Base-by-base conservation (phyloP, 2,797 vertebrate species). In the Phylloscopus collybita region DNA sequence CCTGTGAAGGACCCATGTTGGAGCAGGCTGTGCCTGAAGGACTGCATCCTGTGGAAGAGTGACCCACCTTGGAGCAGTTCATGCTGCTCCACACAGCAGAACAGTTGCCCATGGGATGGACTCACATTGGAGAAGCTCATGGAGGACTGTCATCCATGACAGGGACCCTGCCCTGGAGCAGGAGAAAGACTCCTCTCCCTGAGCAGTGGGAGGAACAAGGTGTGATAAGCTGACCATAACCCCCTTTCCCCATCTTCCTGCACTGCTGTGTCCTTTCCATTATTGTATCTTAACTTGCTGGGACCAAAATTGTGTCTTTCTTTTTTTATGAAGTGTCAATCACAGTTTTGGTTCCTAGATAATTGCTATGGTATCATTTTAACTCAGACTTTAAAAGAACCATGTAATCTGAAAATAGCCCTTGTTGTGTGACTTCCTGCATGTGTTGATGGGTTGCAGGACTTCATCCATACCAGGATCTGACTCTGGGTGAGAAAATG, bases 1-100 rank as follows among this genome's bases (percentile, higher is more conserved):
- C 26, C 22, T 62, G 16, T 32, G 36, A 13, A 3, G 5, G 3
- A 26, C 2, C 40, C 6, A 5, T 0, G 1, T 0, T 61, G 30
- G 42, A 56, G 13, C 27, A 62, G 23, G 13, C 11, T 57, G 36
- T n/a, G 9, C 32, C 44, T 57, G 64, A 6, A 38, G 26, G 23
- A 36, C 34, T 56, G 26, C 27, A 25, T 14, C 44, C 36, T 23
- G 0, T 61, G 32, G 16, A 62, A 62, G 7, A 50, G 13, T 36
- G 32, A 56, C 19, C 32, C 27, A 11, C 6, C 1, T 4, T 44
- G 64, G 23, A 62, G 16, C 32, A 56, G 11, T 62, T 62, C 2
- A 1, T 56, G 57, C 38, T 40, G 38, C 38, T 40, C 12, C 38
- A 40, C 12, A 40, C 11, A 40, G 40, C 11, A 74, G 18, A 32